Base-by-base conservation (phyloP, 2,797 vertebrate genomes). In the Myotis daubentonii region DNA sequence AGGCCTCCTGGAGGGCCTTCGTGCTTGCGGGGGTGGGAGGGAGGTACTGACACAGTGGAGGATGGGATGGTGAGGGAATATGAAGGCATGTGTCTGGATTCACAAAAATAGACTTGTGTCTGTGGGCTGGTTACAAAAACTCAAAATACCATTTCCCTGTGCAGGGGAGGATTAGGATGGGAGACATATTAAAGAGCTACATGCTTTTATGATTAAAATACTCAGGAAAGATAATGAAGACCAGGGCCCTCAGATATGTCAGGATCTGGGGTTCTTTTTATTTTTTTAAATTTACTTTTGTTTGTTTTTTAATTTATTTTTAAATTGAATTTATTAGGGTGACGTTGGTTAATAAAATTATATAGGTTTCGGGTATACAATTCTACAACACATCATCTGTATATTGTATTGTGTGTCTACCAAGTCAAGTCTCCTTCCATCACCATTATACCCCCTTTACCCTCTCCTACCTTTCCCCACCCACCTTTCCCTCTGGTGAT, bases 161-260 rank as follows among this genome's bases (percentile, higher is more conserved):
- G 36, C 44, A 62, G 25, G 71, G 71, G 83, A 95, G 41, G 51
- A 82, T 28, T 55, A 68, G 65, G 75, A 25, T 0, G 6, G 72
- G 57, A 55, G 66, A 49, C 81, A 66, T 20, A 25, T 47, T 79
- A 62, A 36, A 82, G 80, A 79, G 78, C 55, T 47, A 3, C 70
- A 41, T 76, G 90, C 44, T 88, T 86, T 93, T 83, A 44, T 90
- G 79, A 92, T 95, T 68, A 81, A 90, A 96, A 38, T 62, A n/a
- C 55, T 92, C 30, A 25, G 65, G 36, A 84, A 83, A 51, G 87
- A 75, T 85, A 75, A 89, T 62, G 81, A 95, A 78, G 85, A 72
- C 33, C 30, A 66, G 74, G 53, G 57, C 55, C 22, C 19, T 68
- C 1, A 6, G 75, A 76, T 79, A 76, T 33, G n/a, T 84, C 41